phyloP scores from a whole-genome alignment of 2,113 vertebrate species.

The Tapirus terrestris region DNA sequence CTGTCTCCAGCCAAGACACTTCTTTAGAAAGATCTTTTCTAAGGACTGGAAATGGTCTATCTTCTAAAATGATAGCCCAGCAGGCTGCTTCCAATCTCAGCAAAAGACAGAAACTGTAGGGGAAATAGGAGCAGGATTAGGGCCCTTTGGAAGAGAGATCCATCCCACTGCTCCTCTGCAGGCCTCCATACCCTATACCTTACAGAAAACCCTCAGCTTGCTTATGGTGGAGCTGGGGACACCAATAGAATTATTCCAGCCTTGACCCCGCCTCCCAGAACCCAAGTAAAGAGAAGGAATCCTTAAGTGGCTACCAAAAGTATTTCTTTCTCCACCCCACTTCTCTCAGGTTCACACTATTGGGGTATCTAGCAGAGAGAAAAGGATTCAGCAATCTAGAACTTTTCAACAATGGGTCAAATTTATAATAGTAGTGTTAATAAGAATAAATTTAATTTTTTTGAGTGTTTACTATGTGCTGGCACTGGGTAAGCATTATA shows the following conservation, averaged over 20 bases:
- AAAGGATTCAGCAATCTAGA: not conserved
- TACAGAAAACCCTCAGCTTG: not conserved
- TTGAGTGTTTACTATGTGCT: not conserved
- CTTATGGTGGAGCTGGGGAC: not conserved
- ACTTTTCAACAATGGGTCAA: not conserved
- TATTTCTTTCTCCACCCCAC: not conserved
- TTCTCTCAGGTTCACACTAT: not conserved
- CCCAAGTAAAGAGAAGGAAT: not conserved
- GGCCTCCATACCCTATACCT: fast-evolving
- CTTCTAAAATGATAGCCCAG: not conserved
- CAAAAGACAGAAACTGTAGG: not conserved
- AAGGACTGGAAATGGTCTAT: not conserved
- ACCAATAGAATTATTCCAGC: not conserved
- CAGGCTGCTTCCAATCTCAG: not conserved
- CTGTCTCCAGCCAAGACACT: not conserved
- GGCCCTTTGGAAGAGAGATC: not conserved
- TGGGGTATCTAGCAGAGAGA: not conserved
- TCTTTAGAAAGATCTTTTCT: not conserved
- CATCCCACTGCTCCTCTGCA: not conserved
- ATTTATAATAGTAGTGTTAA: not conserved
- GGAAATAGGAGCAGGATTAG: not conserved
- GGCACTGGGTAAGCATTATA: not conserved
- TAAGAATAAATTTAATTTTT: not conserved
- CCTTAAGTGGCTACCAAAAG: not conserved
- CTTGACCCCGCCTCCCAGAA: not conserved